Percentiles rank a stretch among this genome's conserved stretches.
Evolutionary conservation across 2,113 vertebrate species (phyloP).

Genomic region (Mesitornis unicolor): DNA sequence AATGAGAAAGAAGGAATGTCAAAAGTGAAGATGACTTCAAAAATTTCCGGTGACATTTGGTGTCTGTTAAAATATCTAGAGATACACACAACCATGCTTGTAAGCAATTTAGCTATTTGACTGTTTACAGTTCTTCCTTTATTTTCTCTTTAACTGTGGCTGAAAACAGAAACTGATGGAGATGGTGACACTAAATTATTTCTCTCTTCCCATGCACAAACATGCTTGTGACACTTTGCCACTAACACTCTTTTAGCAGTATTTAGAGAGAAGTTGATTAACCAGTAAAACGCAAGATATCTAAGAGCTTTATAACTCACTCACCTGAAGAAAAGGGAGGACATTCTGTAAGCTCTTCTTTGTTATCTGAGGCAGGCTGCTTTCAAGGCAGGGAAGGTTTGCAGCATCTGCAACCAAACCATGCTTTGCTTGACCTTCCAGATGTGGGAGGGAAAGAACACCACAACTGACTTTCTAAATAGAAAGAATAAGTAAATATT

Average conservation of each 20-base stretch:
- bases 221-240: background rate
- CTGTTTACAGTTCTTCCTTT: background rate
- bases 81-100: background rate
- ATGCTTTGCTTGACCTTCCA: conserved; percentile 80
- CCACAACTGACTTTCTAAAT: conserved; percentile 74
- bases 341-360: conserved; percentile 73
- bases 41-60: background rate
- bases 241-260: background rate
- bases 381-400: conserved; percentile 74
- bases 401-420: conserved; percentile 73
- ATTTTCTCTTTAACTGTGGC: background rate
- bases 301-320: background rate
- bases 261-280: background rate
- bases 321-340: conserved; percentile 75
- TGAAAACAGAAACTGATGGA: background rate
- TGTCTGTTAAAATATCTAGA: background rate
- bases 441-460: conserved; percentile 76
- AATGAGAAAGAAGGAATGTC: background rate
- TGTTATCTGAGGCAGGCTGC: conserved; percentile 79
- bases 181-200: background rate
- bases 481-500: background rate
- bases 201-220: background rate
- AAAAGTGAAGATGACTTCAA: background rate
- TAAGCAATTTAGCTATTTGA: background rate
- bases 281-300: background rate